Conservation (phyloP, 2,113 vertebrate genomes). For the zebrafish (Danio rerio) region GRCz12tu NC_133187.1:37187501-37188000, state of each 20-base stretch:
- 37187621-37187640: too few relatives aligned
- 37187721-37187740: not conserved
- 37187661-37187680: too few relatives aligned
- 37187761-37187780: not conserved
- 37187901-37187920: not conserved
- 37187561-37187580: too few relatives aligned
- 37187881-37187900: not conserved
- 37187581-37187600: too few relatives aligned
- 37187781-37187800: not conserved
- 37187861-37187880: not conserved
- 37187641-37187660: too few relatives aligned
- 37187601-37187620: too few relatives aligned
- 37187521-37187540: too few relatives aligned
- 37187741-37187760: too few relatives aligned
- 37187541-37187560: too few relatives aligned
- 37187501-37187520: too few relatives aligned
- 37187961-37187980: slow-evolving; percentile 31
- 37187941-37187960: slow-evolving; percentile 22
- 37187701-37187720: not conserved
- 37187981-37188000: slow-evolving; percentile 26
- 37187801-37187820: not conserved
- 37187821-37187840: not conserved
- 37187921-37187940: slow-evolving; percentile 13
- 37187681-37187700: too few relatives aligned
- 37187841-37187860: not conserved